Percentiles rank a stretch among this genome's conserved stretches.
Evolutionary conservation across 2,888 invertebrate genomes (phyloP).

Genomic region (Bellardia pandia): DNA sequence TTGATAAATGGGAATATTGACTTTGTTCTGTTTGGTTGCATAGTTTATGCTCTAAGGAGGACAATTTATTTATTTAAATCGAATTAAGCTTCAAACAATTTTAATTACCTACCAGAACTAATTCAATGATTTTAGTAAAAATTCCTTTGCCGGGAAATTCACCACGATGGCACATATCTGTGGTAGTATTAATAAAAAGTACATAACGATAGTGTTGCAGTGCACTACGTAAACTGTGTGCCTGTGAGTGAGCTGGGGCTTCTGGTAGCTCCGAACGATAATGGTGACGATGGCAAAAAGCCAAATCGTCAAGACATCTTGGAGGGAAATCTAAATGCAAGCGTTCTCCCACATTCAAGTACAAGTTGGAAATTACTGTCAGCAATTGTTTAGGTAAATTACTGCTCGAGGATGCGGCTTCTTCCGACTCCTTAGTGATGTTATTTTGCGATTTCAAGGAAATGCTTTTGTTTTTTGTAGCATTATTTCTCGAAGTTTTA

Average conservation of each 20-base stretch:
- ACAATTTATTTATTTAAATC: background rate
- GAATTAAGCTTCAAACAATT: background rate
- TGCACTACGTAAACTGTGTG: conserved; percentile 77
- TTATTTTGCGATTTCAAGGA: conserved; percentile 61
- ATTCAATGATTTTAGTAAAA: conserved; percentile 80
- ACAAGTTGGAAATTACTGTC: conserved; percentile 80
- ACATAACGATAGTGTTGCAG: conserved; percentile 79
- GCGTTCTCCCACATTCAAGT: conserved; percentile 79
- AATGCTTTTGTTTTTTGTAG: conserved; percentile 48
- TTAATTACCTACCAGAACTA: conserved; percentile 78
- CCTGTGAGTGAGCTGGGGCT: conserved; percentile 75
- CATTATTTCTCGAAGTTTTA: background rate
- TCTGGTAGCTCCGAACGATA: conserved; percentile 79
- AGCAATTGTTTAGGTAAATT: conserved; percentile 77
- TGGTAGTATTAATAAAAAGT: conserved; percentile 78
- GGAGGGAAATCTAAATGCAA: conserved; percentile 79
- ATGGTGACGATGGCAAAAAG: conserved; percentile 79
- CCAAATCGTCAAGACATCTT: conserved; percentile 79
- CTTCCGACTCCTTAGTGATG: conserved; percentile 32
- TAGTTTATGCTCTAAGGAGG: conserved; percentile 76
- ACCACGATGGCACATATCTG: conserved; percentile 78
- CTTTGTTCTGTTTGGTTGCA: conserved; percentile 52
- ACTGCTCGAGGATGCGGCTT: background rate
- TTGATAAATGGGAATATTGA: conserved; percentile 59
- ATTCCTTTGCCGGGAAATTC: conserved; percentile 81